Evolutionary conservation across 1,140 invertebrate species (phyloP).

Genomic region (Heliconius hewitsoni): DNA sequence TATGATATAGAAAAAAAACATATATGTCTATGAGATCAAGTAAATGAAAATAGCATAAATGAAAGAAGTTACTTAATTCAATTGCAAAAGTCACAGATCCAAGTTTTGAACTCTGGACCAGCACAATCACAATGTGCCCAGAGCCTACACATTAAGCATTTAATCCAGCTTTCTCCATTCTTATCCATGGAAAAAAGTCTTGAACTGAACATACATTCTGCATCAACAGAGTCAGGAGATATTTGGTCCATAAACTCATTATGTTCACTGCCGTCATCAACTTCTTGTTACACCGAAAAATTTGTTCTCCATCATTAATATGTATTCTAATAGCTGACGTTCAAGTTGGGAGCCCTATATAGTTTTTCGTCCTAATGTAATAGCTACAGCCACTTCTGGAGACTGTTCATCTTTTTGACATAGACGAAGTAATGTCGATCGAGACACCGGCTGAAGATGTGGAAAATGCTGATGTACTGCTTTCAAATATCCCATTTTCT

Average conservation of each 20-base stretch:
- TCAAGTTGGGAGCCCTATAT: no score
- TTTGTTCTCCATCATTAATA: no score
- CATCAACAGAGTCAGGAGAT: conserved; percentile 40
- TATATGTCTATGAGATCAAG: no score
- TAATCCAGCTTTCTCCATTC: conserved; percentile 33
- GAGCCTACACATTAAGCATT: conserved; percentile 34
- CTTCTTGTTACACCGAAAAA: no score
- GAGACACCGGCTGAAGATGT: neutral
- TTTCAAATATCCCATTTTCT: conserved; percentile 12
- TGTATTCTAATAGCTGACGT: no score
- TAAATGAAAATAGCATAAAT: no score
- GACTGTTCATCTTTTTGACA: conserved; percentile 36
- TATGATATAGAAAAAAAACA: no score
- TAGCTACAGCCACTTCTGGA: no score
- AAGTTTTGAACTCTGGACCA: conserved; percentile 44
- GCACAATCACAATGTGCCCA: conserved; percentile 49
- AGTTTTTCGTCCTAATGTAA: no score
- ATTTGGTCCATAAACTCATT: conserved; percentile 29
- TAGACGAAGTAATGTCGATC: conserved; percentile 2
- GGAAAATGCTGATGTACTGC: neutral
- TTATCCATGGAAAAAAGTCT: conserved; percentile 33
- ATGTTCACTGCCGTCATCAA: conserved; percentile 33
- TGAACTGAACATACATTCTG: conserved; percentile 43
- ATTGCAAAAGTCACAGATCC: conserved; percentile 50
- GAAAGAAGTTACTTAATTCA: conserved; percentile 37